Base-by-base conservation (phyloP, 2,888 invertebrate species). In the Machimus atricapillus region DNA sequence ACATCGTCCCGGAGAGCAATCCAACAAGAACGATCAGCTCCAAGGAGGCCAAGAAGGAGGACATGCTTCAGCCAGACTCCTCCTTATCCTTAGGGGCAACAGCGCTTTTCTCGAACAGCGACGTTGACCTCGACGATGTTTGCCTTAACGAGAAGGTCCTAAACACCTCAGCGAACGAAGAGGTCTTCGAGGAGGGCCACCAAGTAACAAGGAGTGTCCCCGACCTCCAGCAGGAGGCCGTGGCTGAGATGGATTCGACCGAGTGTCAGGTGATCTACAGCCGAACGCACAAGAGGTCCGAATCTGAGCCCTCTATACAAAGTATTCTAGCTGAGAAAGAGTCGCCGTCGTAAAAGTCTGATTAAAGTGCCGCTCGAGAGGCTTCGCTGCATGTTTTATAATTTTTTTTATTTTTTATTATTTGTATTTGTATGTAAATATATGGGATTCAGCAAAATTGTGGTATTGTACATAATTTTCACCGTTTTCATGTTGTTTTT, bases 51-150 rank as follows among this genome's bases (percentile, higher is more conserved):
- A n/a, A n/a, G n/a, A 85, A 40, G 40, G 85, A 85, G n/a, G 46
- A 73, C 6, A 1, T 40, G 19, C 46, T 74, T 23, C 46, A 31
- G 16, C 58, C 56, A 37, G 16, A 46, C n/a, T 9, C 43, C 14
- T 91, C 92, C 0, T 87, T 92, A 27, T 94, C 95, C 90, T 93
- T 96, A 90, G 94, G 96, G 86, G 94, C 96, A 5, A 95, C 96
- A 9, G 96, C 96, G 1, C 95, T 97, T 88, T 96, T 97, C 92
- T 96, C 97, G 1, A 97, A 98, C 91, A 97, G 97, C 90, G 96
- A 97, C 14, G 97, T 97, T 2, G 96, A 96, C 90, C 92, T 97
- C 82, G 96, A 97, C 90, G 97, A 96, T 90, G 96, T 96, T 7
- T 96, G 96, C 89, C 93, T 97, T 14, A 97, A 97, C 91, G 97